These are phyloP conservation scores for Enoplosus armatus DNA, from an alignment of 2,797 vertebrate genomes.

Conservation along the genomic window DNA sequence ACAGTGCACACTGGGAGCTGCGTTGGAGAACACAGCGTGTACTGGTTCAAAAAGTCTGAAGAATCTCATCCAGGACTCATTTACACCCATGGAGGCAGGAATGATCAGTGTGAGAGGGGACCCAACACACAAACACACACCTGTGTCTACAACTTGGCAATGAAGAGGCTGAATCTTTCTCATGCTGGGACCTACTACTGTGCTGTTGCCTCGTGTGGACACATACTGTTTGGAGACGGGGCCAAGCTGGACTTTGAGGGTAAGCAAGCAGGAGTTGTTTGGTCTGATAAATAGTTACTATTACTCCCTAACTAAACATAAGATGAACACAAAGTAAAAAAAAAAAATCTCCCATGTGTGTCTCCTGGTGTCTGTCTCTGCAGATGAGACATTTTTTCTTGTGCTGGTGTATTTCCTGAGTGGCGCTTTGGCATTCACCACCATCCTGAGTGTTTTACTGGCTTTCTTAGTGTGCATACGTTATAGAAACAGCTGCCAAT, in stretches of 20 bases:
- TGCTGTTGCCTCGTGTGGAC: conserved; percentile 43
- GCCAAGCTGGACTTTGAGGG: background rate
- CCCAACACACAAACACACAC: conserved; percentile 11
- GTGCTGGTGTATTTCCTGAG: conserved; percentile 29
- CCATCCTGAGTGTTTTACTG: conserved; percentile 28
- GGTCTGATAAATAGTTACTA: background rate
- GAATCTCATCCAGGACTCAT: conserved; percentile 53
- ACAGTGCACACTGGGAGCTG: conserved; percentile 53
- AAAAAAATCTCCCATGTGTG: no score
- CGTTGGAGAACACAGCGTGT: conserved; percentile 58
- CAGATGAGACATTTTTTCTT: background rate
- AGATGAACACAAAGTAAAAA: background rate
- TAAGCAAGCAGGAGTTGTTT: background rate
- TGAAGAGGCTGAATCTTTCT: background rate
- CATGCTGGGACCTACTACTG: conserved; percentile 55
- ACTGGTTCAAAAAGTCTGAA: conserved; percentile 62
- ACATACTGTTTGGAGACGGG: conserved; percentile 54
- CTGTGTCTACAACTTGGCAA: conserved; percentile 58
- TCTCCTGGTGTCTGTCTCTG: background rate
- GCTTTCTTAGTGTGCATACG: background rate
- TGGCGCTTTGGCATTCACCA: conserved; percentile 36
- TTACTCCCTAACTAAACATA: background rate
- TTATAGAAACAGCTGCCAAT: background rate
- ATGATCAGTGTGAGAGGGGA: conserved; percentile 28
- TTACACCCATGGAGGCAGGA: conserved; percentile 36